Percentiles rank a stretch among this genome's conserved stretches.
Conservation (phyloP, 2,797 vertebrate genomes). For the Spea hammondii region DNA sequence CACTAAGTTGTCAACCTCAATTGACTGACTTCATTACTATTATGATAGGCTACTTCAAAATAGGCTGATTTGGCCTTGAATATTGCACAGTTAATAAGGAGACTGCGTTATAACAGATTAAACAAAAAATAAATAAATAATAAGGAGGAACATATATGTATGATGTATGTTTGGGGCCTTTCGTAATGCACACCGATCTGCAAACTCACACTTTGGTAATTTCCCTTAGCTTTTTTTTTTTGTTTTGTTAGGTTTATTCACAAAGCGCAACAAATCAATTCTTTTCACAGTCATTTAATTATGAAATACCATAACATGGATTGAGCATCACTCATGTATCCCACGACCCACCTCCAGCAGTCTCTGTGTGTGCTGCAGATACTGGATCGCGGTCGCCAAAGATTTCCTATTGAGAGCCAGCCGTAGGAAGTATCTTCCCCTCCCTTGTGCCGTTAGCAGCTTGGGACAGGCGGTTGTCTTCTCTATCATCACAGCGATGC, state of each 20-base stretch:
- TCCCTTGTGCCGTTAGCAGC: conserved; percentile 71
- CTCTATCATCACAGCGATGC: conserved; percentile 68
- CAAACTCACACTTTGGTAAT: too few relatives aligned
- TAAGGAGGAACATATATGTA: too few relatives aligned
- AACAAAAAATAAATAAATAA: too few relatives aligned
- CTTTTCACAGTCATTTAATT: neutral
- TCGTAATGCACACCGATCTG: too few relatives aligned
- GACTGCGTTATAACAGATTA: neutral
- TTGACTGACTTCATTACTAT: too few relatives aligned
- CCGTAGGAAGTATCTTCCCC: conserved; percentile 75
- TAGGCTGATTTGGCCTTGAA: too few relatives aligned
- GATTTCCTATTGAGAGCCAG: conserved; percentile 71
- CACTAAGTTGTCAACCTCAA: too few relatives aligned
- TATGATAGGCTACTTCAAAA: too few relatives aligned
- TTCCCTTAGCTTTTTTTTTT: too few relatives aligned
- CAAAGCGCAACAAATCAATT: neutral
- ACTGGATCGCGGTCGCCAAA: conserved; percentile 67
- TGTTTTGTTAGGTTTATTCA: too few relatives aligned
- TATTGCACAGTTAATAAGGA: neutral
- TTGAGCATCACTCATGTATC: too few relatives aligned
- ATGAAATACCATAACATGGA: neutral
- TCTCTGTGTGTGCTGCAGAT: conserved; percentile 68
- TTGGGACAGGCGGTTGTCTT: conserved; percentile 67
- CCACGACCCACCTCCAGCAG: conserved; percentile 66
- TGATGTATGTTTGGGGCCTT: too few relatives aligned